These are phyloP conservation scores for Tyto alba DNA, from an alignment of 2,113 vertebrate species.

Conservation along the genomic window DNA sequence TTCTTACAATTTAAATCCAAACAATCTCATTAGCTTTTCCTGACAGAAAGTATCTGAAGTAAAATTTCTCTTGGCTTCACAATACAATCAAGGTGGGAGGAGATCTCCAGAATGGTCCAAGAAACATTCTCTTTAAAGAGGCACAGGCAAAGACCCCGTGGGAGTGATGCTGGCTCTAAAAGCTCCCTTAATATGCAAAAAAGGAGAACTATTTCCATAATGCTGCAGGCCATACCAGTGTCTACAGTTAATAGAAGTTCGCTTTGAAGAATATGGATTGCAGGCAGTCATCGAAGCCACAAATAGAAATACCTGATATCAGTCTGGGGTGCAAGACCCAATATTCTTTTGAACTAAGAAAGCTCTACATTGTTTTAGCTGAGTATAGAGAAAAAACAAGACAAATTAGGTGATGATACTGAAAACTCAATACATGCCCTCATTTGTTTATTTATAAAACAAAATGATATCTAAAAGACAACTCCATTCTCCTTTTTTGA, in stretches of 20 bases:
- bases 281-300: background rate
- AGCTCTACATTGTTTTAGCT: background rate
- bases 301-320: background rate
- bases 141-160: background rate
- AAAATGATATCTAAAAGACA: background rate
- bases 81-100: background rate
- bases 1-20: background rate
- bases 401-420: background rate
- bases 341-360: background rate
- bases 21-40: background rate
- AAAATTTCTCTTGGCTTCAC: background rate
- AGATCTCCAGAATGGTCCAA: background rate
- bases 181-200: background rate
- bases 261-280: background rate
- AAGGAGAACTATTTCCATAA: background rate
- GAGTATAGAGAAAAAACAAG: background rate
- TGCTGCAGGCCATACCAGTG: background rate
- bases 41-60: background rate
- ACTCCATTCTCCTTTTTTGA: background rate
- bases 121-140: background rate
- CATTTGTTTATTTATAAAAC: background rate
- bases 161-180: background rate
- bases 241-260: background rate
- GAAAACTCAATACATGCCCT: background rate
- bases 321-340: background rate